Conservation (phyloP, 2,113 vertebrate genomes). For the Apeltes quadracus region DNA sequence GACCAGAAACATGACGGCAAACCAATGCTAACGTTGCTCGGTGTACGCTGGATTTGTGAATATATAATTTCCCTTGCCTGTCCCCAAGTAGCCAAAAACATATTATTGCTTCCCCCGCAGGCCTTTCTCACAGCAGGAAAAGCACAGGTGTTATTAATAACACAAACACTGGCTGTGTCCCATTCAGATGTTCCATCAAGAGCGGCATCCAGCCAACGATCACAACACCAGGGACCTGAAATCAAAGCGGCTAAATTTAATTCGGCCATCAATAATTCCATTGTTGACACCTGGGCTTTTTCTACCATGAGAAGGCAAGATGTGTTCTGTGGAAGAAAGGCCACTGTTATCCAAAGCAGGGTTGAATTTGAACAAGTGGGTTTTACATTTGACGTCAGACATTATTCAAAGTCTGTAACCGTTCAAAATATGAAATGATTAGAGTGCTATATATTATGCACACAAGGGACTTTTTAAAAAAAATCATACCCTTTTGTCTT, state of each 20-base stretch:
- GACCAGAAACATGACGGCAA: neutral
- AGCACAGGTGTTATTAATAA: neutral
- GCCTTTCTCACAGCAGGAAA: neutral
- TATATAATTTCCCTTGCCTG: neutral
- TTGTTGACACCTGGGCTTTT: neutral
- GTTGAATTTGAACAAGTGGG: neutral
- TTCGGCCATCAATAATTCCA: neutral
- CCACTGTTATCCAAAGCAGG: neutral
- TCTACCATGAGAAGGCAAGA: neutral
- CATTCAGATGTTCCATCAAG: neutral
- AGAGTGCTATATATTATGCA: neutral
- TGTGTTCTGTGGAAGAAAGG: neutral
- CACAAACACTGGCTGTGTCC: neutral
- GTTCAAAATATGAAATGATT: neutral
- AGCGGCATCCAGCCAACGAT: neutral
- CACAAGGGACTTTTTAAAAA: neutral
- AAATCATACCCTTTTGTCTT: too few relatives aligned
- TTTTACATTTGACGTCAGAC: neutral
- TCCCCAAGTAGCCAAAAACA: neutral
- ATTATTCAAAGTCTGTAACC: neutral
- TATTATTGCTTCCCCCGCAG: neutral
- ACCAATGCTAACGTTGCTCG: neutral
- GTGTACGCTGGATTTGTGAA: neutral
- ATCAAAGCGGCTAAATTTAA: conserved; percentile 1
- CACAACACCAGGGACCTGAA: neutral